Base-by-base conservation (phyloP, 1,140 invertebrate genomes). In the Drosophila ohnishii region DNA sequence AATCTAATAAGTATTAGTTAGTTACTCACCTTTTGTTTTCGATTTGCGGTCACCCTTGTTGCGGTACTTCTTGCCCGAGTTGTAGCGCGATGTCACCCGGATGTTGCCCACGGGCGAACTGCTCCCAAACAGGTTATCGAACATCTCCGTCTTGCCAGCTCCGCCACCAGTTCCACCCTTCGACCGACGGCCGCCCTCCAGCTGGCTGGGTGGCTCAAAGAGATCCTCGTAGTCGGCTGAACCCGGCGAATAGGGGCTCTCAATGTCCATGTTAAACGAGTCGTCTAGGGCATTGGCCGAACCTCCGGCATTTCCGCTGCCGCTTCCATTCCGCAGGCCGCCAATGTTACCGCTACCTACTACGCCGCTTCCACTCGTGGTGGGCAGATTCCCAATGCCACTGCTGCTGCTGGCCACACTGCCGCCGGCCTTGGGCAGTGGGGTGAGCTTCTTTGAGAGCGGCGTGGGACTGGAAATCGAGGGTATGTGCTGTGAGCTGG, bases 241-340 rank as follows among this genome's bases (percentile, higher is more conserved):
- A 28, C 95, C 96, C 0, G 96, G 96, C 25, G 96, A 97, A 92
- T 97, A 97, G 0, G 97, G 96, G 11, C 96, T 97, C 55, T 96
- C 95, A 78, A 93, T 95, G 39, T 96, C 96, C 59, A 84, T 66
- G 35, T 76, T 87, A 13, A 79, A 87, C 2, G 87, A 75, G 28
- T 91, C 90, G 16, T 90, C 93, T 94, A 95, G 39, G 5, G 32
- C 57, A 78, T 95, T 95, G 35, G 94, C 84, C 48, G 93, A 93
- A 76, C 95, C 95, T 34, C 95, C 90, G 61, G 93, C 93, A 53
- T 90, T 92, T 5, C 60, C 63, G 13, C 62, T 58, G 3, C 32
- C 59, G 9, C 66, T 71, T 90, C 93, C 39, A 90, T 64, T 90
- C 6, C 86, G 78, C 25, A 85, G 16, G 32, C 48, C 53, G 10